These are phyloP conservation scores for Potorous gilbertii DNA, from an alignment of 2,797 vertebrate species.

Conservation along the genomic window DNA sequence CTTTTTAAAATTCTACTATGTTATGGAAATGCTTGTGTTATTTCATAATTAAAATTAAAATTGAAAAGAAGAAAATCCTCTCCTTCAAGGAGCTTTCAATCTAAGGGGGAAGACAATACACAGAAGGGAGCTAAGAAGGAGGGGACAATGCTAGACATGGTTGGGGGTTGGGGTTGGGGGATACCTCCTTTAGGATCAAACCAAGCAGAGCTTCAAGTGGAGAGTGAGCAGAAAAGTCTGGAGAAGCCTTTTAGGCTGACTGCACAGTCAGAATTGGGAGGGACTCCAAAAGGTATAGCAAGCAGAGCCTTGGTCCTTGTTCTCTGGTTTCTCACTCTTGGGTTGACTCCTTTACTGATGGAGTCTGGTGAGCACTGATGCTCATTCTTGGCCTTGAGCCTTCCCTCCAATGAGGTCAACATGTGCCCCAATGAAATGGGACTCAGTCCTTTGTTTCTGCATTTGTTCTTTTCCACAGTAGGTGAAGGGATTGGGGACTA, in stretches of 20 bases:
- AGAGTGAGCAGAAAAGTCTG: background rate
- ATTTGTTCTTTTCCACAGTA: background rate
- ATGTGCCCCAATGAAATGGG: background rate
- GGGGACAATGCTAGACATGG: too few species aligned
- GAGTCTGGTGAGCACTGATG: background rate
- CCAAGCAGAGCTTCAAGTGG: background rate
- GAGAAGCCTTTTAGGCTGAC: background rate
- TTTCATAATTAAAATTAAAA: too few species aligned
- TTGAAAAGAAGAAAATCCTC: too few species aligned
- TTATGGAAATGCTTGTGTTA: too few species aligned
- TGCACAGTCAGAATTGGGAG: background rate
- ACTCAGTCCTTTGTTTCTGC: background rate
- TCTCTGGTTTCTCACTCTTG: background rate
- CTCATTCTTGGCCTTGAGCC: background rate
- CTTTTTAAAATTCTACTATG: too few species aligned
- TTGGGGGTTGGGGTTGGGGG: too few species aligned
- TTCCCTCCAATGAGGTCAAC: background rate
- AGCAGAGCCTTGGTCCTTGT: background rate
- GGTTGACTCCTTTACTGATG: background rate
- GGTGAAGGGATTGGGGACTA: background rate
- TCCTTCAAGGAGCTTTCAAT: background rate
- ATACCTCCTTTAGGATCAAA: background rate
- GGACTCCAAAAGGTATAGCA: background rate
- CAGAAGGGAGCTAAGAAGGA: background rate
- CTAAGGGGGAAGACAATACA: background rate